These are phyloP conservation scores for Microhierax caerulescens DNA, from an alignment of 2,797 vertebrate species.

Conservation along the genomic window DNA sequence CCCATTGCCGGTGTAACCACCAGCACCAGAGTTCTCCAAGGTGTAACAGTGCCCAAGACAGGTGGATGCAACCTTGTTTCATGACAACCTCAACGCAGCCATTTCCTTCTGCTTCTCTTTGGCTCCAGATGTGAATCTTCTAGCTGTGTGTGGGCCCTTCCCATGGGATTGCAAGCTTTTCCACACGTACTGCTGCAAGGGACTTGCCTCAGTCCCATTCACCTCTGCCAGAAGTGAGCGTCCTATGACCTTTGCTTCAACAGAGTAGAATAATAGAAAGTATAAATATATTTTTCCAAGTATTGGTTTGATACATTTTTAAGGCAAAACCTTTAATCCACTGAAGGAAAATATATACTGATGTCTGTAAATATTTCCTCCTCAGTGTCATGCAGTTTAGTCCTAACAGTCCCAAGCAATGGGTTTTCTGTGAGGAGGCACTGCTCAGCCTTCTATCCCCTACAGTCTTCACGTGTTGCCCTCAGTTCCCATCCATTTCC, in stretches of 20 bases:
- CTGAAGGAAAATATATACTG: not conserved
- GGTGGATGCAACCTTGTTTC: not conserved
- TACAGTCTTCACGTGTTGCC: fast-evolving
- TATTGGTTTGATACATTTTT: not conserved
- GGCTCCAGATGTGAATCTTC: not conserved
- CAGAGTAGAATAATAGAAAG: not conserved
- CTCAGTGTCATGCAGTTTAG: not conserved
- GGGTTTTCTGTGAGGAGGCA: not conserved
- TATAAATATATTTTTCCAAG: not conserved
- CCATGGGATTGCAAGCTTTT: not conserved
- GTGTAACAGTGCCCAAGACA: not conserved
- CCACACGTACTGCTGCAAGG: not conserved
- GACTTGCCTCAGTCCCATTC: not conserved
- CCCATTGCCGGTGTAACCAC: not conserved
- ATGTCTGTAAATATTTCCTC: not conserved
- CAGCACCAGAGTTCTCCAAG: not conserved
- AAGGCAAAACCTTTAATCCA: not conserved
- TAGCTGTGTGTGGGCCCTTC: not conserved
- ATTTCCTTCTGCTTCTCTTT: not conserved
- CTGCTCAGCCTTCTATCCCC: not conserved
- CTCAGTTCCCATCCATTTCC: not conserved
- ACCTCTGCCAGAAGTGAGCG: not conserved
- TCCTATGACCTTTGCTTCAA: not conserved
- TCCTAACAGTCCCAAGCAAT: not conserved
- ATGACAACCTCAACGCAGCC: not conserved